Evolutionary conservation across 2,888 invertebrate species (phyloP).

Genomic region (Endomychus coccineus): DNA sequence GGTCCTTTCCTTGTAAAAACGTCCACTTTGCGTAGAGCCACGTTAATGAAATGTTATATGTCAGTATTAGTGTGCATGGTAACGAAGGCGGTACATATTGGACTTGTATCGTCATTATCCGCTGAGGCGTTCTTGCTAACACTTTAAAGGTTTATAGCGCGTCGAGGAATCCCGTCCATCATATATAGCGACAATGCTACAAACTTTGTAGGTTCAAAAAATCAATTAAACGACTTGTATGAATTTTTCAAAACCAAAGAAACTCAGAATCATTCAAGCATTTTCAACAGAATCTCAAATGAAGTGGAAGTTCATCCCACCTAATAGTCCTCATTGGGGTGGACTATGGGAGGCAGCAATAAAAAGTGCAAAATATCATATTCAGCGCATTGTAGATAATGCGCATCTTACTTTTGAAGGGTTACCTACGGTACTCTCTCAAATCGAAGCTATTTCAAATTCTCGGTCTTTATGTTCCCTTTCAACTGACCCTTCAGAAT

Average conservation of each 20-base stretch:
- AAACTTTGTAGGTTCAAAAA: slow-evolving; percentile 18
- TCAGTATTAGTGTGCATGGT: slow-evolving; percentile 17
- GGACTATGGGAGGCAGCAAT: slow-evolving; percentile 34
- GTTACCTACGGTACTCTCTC: slow-evolving; percentile 26
- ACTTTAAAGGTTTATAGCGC: slow-evolving; percentile 17
- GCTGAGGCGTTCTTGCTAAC: slow-evolving; percentile 15
- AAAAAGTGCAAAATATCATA: slow-evolving; percentile 28
- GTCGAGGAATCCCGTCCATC: slow-evolving; percentile 10
- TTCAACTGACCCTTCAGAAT: slow-evolving; percentile 24
- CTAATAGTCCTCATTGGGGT: slow-evolving; percentile 18
- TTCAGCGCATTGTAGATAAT: slow-evolving; percentile 23
- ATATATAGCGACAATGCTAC: slow-evolving; percentile 15
- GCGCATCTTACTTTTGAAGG: slow-evolving; percentile 27
- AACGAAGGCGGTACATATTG: slow-evolving; percentile 17
- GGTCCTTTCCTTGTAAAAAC: slow-evolving; percentile 13
- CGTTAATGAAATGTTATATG: slow-evolving; percentile 12
- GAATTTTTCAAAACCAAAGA: slow-evolving; percentile 1
- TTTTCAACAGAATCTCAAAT: background rate
- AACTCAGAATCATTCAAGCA: background rate
- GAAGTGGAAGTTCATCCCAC: slow-evolving; percentile 31
- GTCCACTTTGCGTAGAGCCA: slow-evolving; percentile 5
- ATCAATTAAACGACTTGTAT: slow-evolving; percentile 13
- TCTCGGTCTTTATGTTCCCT: slow-evolving; percentile 28
- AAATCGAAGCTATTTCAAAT: slow-evolving; percentile 31
- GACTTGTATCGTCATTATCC: slow-evolving; percentile 13